A percentile compares a stretch with the other conserved stretches of the same genome.
Evolutionary conservation across 1,140 invertebrate species (phyloP).

Genomic region (Nymphalis io): DNA sequence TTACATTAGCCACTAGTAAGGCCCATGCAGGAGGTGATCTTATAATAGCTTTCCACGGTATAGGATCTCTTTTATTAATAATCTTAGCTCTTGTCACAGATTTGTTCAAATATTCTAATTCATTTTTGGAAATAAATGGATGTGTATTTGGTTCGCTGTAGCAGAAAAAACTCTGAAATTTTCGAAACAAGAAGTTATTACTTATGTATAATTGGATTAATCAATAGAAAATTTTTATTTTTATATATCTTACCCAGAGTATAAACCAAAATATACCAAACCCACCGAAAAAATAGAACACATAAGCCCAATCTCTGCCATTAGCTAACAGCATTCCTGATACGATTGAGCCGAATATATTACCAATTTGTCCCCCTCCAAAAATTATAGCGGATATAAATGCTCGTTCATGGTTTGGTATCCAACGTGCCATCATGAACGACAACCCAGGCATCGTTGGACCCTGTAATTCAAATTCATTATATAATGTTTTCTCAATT

Average conservation of each 20-base stretch:
- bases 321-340: slow-evolving; percentile 85
- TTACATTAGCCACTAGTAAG: slow-evolving; percentile 83
- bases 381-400: slow-evolving; percentile 87
- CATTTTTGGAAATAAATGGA: slow-evolving; percentile 90
- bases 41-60: slow-evolving; percentile 87
- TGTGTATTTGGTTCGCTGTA: slow-evolving; percentile 89
- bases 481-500: too few species aligned
- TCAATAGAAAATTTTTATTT: not conserved
- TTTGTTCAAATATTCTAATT: slow-evolving; percentile 87
- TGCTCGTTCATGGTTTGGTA: slow-evolving; percentile 85
- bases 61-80: slow-evolving; percentile 74
- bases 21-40: slow-evolving; percentile 88
- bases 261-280: slow-evolving; percentile 87
- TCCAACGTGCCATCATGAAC: slow-evolving; percentile 87
- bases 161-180: slow-evolving; percentile 82
- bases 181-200: slow-evolving; percentile 1
- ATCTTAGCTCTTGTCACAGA: slow-evolving; percentile 78
- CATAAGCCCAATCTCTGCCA: slow-evolving; percentile 85
- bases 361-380: slow-evolving; percentile 86
- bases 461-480: slow-evolving; percentile 74
- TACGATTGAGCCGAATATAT: slow-evolving; percentile 87
- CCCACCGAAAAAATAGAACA: slow-evolving; percentile 91
- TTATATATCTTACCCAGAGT: slow-evolving; percentile 83
- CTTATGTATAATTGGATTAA: not conserved
- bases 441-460: slow-evolving; percentile 89